Conservation (phyloP, 2,888 invertebrate genomes). For the Phragmatobia fuliginosa region DNA sequence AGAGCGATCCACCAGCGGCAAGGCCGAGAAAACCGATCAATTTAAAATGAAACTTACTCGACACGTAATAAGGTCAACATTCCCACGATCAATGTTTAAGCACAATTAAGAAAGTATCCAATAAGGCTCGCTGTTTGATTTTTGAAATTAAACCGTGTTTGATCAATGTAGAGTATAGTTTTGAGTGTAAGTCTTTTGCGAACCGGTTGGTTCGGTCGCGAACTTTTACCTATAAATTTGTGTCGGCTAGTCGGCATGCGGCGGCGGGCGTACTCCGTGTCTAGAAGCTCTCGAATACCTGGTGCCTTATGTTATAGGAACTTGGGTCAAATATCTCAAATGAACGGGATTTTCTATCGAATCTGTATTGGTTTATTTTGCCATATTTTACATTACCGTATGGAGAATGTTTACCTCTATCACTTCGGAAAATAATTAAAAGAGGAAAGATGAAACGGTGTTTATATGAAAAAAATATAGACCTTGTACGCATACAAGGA, state of each 20-base stretch:
- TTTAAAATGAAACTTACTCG: slow-evolving; percentile 69
- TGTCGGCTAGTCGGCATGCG: slow-evolving; percentile 80
- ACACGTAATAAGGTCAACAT: slow-evolving; percentile 76
- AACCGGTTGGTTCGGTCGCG: slow-evolving; percentile 84
- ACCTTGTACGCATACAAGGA: no score
- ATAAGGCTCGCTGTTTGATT: slow-evolving; percentile 64
- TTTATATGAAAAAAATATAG: no score
- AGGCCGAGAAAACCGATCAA: slow-evolving; percentile 77
- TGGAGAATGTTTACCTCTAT: no score
- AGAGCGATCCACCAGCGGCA: slow-evolving; percentile 85
- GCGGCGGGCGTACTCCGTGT: slow-evolving; percentile 67
- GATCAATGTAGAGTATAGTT: slow-evolving; percentile 61
- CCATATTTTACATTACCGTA: no score
- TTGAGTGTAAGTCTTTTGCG: slow-evolving; percentile 55
- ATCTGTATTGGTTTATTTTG: slow-evolving; percentile 3
- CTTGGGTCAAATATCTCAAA: slow-evolving; percentile 40
- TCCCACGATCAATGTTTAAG: slow-evolving; percentile 69
- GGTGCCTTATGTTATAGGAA: slow-evolving; percentile 61
- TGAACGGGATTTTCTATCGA: slow-evolving; percentile 16
- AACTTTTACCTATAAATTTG: slow-evolving; percentile 87
- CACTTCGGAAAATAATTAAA: no score
- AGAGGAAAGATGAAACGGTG: no score
- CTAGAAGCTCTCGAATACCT: slow-evolving; percentile 72
- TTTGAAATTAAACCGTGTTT: slow-evolving; percentile 67
- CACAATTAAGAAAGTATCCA: slow-evolving; percentile 86